Evolutionary conservation across 2,113 vertebrate genomes (phyloP).

Genomic region (Galbula dea): DNA sequence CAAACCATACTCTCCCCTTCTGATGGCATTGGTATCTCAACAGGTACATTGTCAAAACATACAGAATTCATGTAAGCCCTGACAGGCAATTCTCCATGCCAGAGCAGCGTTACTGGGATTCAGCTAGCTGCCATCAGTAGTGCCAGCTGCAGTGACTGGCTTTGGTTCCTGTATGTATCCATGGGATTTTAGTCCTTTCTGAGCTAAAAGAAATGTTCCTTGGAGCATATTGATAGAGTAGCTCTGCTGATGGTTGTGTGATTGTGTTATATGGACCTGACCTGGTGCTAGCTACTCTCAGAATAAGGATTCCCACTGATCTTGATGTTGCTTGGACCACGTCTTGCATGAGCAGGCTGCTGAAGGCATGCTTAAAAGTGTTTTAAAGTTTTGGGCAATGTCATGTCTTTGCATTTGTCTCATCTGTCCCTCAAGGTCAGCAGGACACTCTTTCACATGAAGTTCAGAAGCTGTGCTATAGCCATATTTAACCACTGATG

Average conservation of each 20-base stretch:
- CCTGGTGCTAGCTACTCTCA: not conserved
- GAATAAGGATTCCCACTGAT: not conserved
- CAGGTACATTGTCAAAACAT: not conserved
- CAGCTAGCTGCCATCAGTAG: not conserved
- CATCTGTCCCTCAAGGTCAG: not conserved
- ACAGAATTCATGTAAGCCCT: not conserved
- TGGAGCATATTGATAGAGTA: rapidly evolving
- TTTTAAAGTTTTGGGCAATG: not conserved
- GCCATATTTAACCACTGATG: not conserved
- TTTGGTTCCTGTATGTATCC: not conserved
- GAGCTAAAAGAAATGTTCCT: not conserved
- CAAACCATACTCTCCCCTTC: not conserved
- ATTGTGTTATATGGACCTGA: not conserved
- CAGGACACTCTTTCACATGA: rapidly evolving
- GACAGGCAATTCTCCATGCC: not conserved
- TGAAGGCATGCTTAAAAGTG: rapidly evolving
- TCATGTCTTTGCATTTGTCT: not conserved
- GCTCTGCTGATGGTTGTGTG: not conserved
- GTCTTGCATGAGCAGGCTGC: not conserved
- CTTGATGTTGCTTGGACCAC: not conserved
- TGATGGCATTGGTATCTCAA: not conserved
- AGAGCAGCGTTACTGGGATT: not conserved
- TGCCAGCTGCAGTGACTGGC: not conserved
- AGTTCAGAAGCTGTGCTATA: not conserved
- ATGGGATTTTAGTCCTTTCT: not conserved